A percentile compares a stretch with the other conserved stretches of the same genome.
Conservation (phyloP, 2,797 vertebrate genomes). For the Salarias fasciatus region DNA sequence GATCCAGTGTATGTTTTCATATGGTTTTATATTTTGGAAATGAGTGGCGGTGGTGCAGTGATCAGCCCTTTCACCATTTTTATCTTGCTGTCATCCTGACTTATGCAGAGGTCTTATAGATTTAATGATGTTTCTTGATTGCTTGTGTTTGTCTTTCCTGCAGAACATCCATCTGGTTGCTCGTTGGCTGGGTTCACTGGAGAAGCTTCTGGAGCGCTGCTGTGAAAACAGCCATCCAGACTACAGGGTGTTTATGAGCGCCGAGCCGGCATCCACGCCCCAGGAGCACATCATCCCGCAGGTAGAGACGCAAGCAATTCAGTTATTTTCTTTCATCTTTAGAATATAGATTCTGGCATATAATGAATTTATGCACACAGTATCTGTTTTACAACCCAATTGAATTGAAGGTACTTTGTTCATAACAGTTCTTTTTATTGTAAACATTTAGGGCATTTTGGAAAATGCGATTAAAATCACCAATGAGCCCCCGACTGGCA, state of each 20-base stretch:
- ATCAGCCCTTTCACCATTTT: too few species aligned
- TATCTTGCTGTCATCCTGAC: too few species aligned
- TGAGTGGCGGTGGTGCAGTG: too few species aligned
- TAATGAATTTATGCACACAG: too few species aligned
- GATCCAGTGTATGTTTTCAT: too few species aligned
- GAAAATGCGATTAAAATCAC: slow-evolving; percentile 89
- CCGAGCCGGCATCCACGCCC: slow-evolving; percentile 79
- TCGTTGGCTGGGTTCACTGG: slow-evolving; percentile 85
- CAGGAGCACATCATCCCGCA: slow-evolving; percentile 85
- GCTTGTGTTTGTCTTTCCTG: slow-evolving; percentile 1
- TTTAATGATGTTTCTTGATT: too few species aligned
- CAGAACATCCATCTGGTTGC: slow-evolving; percentile 91
- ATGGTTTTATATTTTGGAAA: too few species aligned
- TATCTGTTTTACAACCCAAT: too few species aligned
- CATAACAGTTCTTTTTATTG: not conserved
- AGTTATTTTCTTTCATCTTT: not conserved
- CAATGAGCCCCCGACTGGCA: slow-evolving; percentile 85
- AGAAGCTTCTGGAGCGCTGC: slow-evolving; percentile 83
- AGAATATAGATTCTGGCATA: too few species aligned
- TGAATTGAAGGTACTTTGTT: not conserved
- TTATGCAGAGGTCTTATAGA: too few species aligned
- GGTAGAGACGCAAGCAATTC: slow-evolving; percentile 60
- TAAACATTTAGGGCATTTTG: slow-evolving; percentile 75
- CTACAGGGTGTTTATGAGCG: slow-evolving; percentile 84
- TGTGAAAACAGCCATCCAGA: slow-evolving; percentile 82